Evolutionary conservation across 2,113 vertebrate genomes (phyloP).

Genomic region (Cairina moschata): DNA sequence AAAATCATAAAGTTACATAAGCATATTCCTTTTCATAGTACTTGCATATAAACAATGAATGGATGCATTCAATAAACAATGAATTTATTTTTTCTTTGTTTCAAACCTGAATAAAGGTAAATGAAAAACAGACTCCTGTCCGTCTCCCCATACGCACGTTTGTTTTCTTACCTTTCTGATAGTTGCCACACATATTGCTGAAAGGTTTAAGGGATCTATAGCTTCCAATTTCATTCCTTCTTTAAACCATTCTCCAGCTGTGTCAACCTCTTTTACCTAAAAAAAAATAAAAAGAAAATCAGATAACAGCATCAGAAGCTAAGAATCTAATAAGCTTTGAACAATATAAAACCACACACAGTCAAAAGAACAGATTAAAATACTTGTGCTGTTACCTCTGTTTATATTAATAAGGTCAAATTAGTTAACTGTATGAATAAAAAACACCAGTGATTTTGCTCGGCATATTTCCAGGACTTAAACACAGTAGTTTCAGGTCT

Average conservation of each 20-base stretch:
- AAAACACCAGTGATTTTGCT: background rate
- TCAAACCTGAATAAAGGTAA: background rate
- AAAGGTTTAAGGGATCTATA: conserved; percentile 98
- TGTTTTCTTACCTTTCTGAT: conserved; percentile 91
- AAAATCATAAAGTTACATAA: background rate
- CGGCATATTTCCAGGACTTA: background rate
- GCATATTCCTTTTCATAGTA: background rate
- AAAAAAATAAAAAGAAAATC: conserved; percentile 47
- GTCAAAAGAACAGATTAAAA: background rate
- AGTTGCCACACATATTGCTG: conserved; percentile 98
- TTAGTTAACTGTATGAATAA: background rate
- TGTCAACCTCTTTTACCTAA: conserved; percentile 94
- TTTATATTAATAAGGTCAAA: background rate
- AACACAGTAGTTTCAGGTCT: background rate
- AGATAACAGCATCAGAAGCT: conserved; percentile 50
- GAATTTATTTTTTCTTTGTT: background rate
- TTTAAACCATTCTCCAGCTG: conserved; percentile 95
- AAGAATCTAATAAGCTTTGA: background rate
- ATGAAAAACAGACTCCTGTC: background rate
- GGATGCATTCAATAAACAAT: background rate
- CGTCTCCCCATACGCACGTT: background rate
- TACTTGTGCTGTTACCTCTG: background rate
- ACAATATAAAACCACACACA: background rate
- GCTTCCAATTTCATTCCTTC: conserved; percentile 99
- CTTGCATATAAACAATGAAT: background rate